Conservation (phyloP, 2,113 vertebrate species). For the Naja naja region DNA sequence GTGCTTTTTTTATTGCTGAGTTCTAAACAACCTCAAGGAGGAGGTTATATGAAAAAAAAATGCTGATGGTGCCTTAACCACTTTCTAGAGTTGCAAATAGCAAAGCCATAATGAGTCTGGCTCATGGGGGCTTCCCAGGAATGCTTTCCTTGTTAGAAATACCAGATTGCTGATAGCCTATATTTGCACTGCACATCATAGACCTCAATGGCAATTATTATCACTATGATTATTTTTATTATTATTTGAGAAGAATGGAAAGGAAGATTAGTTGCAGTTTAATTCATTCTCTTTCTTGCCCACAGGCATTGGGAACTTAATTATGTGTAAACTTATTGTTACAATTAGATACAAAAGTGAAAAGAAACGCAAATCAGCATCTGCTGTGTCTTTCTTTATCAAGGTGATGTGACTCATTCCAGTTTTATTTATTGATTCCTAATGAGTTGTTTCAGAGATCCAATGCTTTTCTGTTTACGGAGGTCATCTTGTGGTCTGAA, state of each 20-base stretch:
- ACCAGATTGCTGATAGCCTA: conserved; percentile 39
- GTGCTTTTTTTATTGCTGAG: conserved; percentile 44
- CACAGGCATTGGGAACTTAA: conserved; percentile 57
- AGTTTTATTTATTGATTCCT: background rate
- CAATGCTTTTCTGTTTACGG: conserved; percentile 57
- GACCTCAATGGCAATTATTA: conserved; percentile 42
- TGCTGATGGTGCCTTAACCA: conserved; percentile 46
- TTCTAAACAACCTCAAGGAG: conserved; percentile 50
- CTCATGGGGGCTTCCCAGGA: conserved; percentile 42
- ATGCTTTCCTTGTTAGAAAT: conserved; percentile 54
- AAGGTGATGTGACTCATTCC: conserved; percentile 48
- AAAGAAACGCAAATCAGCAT: conserved; percentile 5
- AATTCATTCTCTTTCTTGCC: conserved; percentile 39
- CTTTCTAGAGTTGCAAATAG: conserved; percentile 28
- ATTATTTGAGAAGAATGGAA: conserved; percentile 27
- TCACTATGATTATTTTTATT: conserved; percentile 25
- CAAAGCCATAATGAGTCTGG: conserved; percentile 37
- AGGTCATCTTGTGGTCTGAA: conserved; percentile 58
- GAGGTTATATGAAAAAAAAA: conserved; percentile 35
- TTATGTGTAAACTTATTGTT: conserved; percentile 50
- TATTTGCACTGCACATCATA: conserved; percentile 52
- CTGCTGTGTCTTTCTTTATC: conserved; percentile 48
- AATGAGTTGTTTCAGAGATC: conserved; percentile 62
- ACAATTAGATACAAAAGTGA: conserved; percentile 52
- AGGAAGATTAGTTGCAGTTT: conserved; percentile 3